Conservation (phyloP, 2,113 vertebrate genomes). For the Camarhynchus parvulus region DNA sequence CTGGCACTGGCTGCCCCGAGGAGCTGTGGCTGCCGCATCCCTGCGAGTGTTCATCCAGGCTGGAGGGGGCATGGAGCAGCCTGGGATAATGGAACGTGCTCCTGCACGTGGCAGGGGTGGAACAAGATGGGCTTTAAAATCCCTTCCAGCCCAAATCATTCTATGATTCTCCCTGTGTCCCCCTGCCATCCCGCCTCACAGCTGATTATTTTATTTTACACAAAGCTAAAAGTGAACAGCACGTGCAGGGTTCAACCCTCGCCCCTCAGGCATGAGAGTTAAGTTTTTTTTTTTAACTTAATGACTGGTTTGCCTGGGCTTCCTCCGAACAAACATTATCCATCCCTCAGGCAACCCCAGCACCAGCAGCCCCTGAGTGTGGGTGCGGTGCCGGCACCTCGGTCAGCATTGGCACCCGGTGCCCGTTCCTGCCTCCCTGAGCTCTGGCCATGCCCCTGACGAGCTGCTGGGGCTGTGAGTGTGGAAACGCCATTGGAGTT, state of each 20-base stretch:
- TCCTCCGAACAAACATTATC: accelerated
- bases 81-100: neutral
- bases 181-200: accelerated
- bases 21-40: neutral
- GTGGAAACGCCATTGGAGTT: accelerated
- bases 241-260: neutral
- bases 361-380: accelerated
- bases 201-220: neutral
- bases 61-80: neutral
- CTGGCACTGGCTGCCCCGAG: neutral
- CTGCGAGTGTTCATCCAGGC: neutral
- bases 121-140: neutral
- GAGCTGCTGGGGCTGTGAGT: accelerated
- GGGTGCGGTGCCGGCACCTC: neutral
- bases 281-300: too few relatives aligned
- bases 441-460: accelerated
- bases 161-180: neutral
- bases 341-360: accelerated
- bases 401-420: accelerated
- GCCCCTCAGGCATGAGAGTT: accelerated
- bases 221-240: neutral
- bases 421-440: neutral
- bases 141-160: too few relatives aligned
- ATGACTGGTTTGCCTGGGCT: neutral
- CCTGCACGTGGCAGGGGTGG: neutral